Base-by-base conservation (phyloP, 2,113 vertebrate genomes). In the Ceuthmochares aereus region DNA sequence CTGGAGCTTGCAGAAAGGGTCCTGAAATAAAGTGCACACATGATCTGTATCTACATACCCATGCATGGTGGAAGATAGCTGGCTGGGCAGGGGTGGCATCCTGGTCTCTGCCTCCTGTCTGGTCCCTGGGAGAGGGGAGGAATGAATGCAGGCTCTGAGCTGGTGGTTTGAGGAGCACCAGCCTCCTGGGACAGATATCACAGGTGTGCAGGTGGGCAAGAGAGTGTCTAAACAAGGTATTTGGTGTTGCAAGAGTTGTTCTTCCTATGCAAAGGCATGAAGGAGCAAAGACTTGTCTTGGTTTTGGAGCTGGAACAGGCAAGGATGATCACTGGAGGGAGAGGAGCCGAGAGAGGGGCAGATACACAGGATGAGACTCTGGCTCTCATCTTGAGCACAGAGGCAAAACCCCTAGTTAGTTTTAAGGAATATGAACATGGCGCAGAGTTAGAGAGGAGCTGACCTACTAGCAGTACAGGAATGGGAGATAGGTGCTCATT, bases 351-450 rank as follows among this genome's bases (percentile, higher is more conserved):
- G 58, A 19, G 11, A 80, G 17, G 12, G 30, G 12, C 18, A 52
- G 55, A 64, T 40, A 37, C 0, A 0, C 3, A 80, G 29, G 13
- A 22, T 85, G 43, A 67, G 25, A 37, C 16, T 7, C 34, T 59
- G 74, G 4, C 25, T 30, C 7, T 66, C 4, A 0, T 36, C 36
- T 52, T 45, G 32, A 58, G 25, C 3, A 1, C 19, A 10, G 26
- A 7, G 26, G 20, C n/a, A 42, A 59, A 79, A 36, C 4, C 4
- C 45, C 17, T 16, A 55, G 32, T 5, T 72, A 14, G 18, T 43
- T 88, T 76, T 69, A 89, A 90, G 45, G 8, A 3, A 0, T 14
- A n/a, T 42, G 26, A 51, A 14, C 0, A 0, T 66, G 43, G 14
- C 3, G 1, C 0, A 5, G 32, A 37, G 32, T 14, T 77, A 45